Evolutionary conservation across 2,888 invertebrate genomes (phyloP), one percentile per base, ranked within the genome.

Genomic region (Athalia cordata): DNA sequence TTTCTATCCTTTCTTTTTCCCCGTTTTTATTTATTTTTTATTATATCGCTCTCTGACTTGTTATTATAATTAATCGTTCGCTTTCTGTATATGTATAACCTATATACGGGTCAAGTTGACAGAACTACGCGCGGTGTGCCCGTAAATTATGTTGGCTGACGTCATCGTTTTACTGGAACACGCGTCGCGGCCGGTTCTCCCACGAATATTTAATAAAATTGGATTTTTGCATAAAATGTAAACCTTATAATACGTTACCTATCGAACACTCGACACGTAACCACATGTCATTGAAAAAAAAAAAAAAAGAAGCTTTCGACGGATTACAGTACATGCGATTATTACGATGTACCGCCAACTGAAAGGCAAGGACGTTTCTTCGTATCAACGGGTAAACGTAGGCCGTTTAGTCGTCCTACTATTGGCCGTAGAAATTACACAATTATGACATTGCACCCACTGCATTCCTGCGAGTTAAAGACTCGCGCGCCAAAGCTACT

Each of bases 401-500:
- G 68, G 55, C 52, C 68, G 68, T 68, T 11, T 15, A 4, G 4
- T 55, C 55, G 8, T 68, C 45, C 55, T 52, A 52, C 50, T 61
- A 13, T 7, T 68, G 15, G 50, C 43, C 55, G 15, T 55, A 68
- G 43, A 61, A 79, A 81, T 85, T 86, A 81, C 84, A 78, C 82
- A 84, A 85, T 29, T 29, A 29, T 83, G 82, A 80, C 81, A 83
- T 85, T 85, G 84, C 85, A 82, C 82, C 84, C 78, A 78, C 79
- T 52, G 68, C 52, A 68, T 68, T 68, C 68, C 29, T 68, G 43
- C 29, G 3, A 43, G 43, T 43, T 52, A 52, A 6, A 29, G 55
- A 50, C 52, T 68, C n/a, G 55, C 74, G 68, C 50, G 50, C 67
- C 77, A 78, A n/a, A n/a, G 81, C 84, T 84, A 81, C 79, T 81